A percentile compares a stretch with the other conserved stretches of the same genome.
These are phyloP conservation scores for Verasper variegatus DNA, from an alignment of 2,113 vertebrate genomes.

Conservation along the genomic window DNA sequence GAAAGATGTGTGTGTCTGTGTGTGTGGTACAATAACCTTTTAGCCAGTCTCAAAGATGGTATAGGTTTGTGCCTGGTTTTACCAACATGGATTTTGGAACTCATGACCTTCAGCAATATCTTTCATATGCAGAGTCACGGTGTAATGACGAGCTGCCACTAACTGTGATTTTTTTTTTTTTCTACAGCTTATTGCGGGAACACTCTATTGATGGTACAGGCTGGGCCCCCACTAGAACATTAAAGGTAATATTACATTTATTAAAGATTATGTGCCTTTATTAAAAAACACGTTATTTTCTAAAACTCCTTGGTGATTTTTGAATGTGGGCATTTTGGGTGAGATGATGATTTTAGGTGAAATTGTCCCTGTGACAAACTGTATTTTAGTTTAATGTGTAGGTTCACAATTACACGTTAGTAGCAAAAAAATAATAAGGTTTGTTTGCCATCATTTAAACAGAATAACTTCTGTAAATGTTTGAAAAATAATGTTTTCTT, in stretches of 20 bases:
- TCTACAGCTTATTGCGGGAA: constrained; percentile 92
- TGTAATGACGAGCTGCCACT: no score
- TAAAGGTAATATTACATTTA: constrained; percentile 87
- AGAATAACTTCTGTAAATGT: background rate
- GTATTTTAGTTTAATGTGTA: no score
- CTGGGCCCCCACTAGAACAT: constrained; percentile 96
- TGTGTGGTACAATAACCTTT: no score
- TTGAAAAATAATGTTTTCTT: background rate
- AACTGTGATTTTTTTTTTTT: background rate
- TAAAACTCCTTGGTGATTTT: background rate
- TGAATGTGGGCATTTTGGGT: background rate
- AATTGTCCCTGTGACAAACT: no score
- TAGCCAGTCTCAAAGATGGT: no score
- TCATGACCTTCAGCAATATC: no score
- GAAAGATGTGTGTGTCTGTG: no score
- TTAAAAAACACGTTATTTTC: background rate
- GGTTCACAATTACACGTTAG: background rate
- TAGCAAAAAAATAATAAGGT: background rate
- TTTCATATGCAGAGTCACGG: no score
- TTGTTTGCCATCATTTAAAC: background rate
- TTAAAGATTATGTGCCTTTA: background rate
- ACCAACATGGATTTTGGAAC: no score
- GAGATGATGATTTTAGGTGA: no score
- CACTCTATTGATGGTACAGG: constrained; percentile 98
- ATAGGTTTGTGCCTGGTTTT: background rate